phyloP scores from a whole-genome alignment of 2,888 invertebrate genomes.

The Lochmaea capreae region DNA sequence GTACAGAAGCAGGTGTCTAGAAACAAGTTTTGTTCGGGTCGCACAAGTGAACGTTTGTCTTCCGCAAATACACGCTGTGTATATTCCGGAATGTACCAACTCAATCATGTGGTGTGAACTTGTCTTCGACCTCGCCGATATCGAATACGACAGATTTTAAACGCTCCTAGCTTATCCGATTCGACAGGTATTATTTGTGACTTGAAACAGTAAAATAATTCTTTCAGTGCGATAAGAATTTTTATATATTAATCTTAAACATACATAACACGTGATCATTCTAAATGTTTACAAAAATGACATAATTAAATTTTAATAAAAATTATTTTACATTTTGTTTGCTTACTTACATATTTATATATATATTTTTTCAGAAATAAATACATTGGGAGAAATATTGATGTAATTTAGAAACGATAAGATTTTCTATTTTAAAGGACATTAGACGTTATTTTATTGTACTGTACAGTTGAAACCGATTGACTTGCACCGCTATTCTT shows the following conservation, averaged over 20 bases:
- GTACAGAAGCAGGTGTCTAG: too few relatives aligned
- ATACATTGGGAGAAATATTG: constrained; percentile 1
- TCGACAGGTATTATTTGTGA: too few relatives aligned
- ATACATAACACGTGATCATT: constrained; percentile 9
- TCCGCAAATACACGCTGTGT: too few relatives aligned
- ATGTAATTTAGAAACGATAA: background rate
- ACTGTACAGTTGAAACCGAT: constrained; percentile 60
- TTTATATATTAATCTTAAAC: constrained; percentile 7
- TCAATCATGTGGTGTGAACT: too few relatives aligned
- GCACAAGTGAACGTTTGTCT: too few relatives aligned
- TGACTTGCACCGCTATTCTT: constrained; percentile 66
- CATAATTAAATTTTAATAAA: background rate
- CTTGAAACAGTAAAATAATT: background rate
- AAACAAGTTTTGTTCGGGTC: too few relatives aligned
- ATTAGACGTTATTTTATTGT: constrained; percentile 71
- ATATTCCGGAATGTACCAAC: too few relatives aligned
- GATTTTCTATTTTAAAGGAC: constrained; percentile 64
- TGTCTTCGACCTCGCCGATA: too few relatives aligned
- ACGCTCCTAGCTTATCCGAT: too few relatives aligned
- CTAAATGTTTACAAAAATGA: constrained; percentile 5
- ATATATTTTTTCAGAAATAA: constrained; percentile 3
- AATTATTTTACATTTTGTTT: constrained; percentile 1
- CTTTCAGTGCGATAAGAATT: constrained; percentile 3
- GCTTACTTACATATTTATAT: constrained; percentile 5
- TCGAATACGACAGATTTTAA: too few relatives aligned